A percentile compares a stretch with the other conserved stretches of the same genome.
phyloP scores from a whole-genome alignment of 2,113 vertebrate species.

The Ornithorhynchus anatinus region DNA sequence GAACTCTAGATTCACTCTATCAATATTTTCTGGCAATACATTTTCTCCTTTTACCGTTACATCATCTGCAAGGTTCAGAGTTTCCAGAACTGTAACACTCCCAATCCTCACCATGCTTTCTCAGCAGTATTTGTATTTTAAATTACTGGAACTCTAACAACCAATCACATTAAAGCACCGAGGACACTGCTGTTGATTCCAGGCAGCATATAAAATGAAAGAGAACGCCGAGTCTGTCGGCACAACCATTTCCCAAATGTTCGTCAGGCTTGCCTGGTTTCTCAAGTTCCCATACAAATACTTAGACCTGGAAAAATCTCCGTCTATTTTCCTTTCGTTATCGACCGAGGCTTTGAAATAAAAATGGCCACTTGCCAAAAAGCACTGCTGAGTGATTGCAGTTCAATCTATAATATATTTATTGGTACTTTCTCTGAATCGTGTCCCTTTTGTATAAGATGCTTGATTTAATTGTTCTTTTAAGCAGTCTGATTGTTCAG shows the following conservation, averaged over 20 bases:
- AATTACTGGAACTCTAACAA: conserved; percentile 48
- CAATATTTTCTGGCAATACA: not conserved
- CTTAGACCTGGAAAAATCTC: not conserved
- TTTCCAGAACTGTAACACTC: conserved; percentile 27
- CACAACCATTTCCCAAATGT: conserved; percentile 32
- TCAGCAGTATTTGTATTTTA: conserved; percentile 42
- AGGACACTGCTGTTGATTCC: conserved; percentile 27
- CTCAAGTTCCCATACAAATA: conserved; percentile 1
- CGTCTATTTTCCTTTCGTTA: conserved; percentile 26
- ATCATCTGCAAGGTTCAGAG: not conserved
- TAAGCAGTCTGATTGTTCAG: conserved; percentile 23
- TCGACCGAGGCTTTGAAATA: conserved; percentile 10
- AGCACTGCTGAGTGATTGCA: conserved; percentile 20
- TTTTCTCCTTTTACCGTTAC: not conserved
- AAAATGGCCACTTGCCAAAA: conserved; percentile 34
- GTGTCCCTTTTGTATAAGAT: conserved; percentile 35
- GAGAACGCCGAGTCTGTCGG: not conserved
- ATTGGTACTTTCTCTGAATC: conserved; percentile 49
- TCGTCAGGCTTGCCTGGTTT: conserved; percentile 34
- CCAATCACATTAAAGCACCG: conserved; percentile 39
- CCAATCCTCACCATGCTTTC: conserved; percentile 36
- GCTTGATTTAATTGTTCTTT: conserved; percentile 31
- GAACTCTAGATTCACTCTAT: not conserved
- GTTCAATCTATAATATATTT: conserved; percentile 26
- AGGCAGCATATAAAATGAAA: conserved; percentile 31